Conservation (phyloP, 1,140 invertebrate species). For the Microplitis mediator region DNA sequence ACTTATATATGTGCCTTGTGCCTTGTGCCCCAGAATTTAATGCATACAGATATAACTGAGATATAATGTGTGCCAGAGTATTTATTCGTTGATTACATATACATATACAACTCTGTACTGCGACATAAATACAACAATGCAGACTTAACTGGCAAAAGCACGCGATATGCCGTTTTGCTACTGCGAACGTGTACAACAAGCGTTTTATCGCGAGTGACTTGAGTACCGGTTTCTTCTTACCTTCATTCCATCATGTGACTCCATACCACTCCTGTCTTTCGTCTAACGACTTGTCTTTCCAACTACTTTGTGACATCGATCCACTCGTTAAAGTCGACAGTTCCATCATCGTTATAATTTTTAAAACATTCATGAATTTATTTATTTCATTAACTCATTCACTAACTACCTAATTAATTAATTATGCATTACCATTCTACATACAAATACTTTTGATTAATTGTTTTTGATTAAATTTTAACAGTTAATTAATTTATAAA, state of each 20-base stretch:
- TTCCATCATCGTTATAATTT: not conserved
- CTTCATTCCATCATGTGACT: conserved; percentile 5
- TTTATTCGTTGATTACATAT: too few relatives aligned
- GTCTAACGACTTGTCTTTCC: conserved; percentile 7
- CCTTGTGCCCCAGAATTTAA: not conserved
- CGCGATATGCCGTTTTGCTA: conserved; percentile 16
- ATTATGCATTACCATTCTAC: too few relatives aligned
- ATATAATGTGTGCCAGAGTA: too few relatives aligned
- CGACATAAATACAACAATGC: not conserved
- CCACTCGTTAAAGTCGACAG: not conserved
- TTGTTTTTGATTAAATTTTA: too few relatives aligned
- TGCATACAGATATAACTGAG: too few relatives aligned
- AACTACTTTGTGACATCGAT: not conserved
- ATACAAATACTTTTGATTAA: too few relatives aligned
- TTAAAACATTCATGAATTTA: not conserved
- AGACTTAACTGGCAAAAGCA: not conserved
- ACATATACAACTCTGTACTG: too few relatives aligned
- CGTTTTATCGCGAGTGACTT: conserved; percentile 22
- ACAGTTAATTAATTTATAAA: too few relatives aligned
- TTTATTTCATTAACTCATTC: too few relatives aligned
- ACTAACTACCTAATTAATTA: too few relatives aligned
- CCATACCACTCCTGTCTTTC: not conserved
- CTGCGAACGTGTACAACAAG: conserved; percentile 26
- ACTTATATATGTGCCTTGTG: not conserved
- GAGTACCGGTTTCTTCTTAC: conserved; percentile 29